These are phyloP conservation scores for Limnephilus auricula DNA, from an alignment of 2,888 invertebrate genomes.

Conservation along the genomic window DNA sequence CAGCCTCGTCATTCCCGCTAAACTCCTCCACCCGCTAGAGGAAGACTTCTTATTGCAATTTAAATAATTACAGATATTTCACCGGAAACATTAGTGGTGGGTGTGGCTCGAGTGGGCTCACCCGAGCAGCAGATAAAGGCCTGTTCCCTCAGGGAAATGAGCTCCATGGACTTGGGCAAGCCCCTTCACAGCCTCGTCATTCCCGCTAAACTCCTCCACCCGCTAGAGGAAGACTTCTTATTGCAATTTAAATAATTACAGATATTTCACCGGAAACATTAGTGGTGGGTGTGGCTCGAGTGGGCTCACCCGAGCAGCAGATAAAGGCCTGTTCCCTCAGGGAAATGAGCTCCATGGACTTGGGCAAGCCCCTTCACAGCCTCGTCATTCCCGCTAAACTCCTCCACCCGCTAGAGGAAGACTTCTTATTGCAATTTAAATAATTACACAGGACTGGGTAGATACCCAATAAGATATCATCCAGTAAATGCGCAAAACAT, in stretches of 20 bases:
- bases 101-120: constrained; percentile 94
- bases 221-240: constrained; percentile 93
- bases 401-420: constrained; percentile 94
- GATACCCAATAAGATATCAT: not conserved
- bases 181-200: constrained; percentile 97
- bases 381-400: constrained; percentile 90
- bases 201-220: constrained; percentile 90
- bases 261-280: constrained; percentile 78
- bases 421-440: constrained; percentile 88
- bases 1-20: constrained; percentile 92
- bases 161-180: constrained; percentile 84
- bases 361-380: constrained; percentile 96
- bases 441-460: constrained; percentile 55
- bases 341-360: constrained; percentile 83
- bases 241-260: constrained; percentile 78
- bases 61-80: constrained; percentile 70
- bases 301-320: constrained; percentile 91
- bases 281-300: constrained; percentile 92
- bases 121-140: constrained; percentile 88
- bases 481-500: not conserved
- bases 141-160: constrained; percentile 86
- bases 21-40: constrained; percentile 93
- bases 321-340: constrained; percentile 86
- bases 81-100: constrained; percentile 85
- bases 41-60: constrained; percentile 89